Percentiles rank a stretch among this genome's conserved stretches.
These are phyloP conservation scores for Seriola rivoliana DNA, from an alignment of 2,113 vertebrate species.

Conservation along the genomic window DNA sequence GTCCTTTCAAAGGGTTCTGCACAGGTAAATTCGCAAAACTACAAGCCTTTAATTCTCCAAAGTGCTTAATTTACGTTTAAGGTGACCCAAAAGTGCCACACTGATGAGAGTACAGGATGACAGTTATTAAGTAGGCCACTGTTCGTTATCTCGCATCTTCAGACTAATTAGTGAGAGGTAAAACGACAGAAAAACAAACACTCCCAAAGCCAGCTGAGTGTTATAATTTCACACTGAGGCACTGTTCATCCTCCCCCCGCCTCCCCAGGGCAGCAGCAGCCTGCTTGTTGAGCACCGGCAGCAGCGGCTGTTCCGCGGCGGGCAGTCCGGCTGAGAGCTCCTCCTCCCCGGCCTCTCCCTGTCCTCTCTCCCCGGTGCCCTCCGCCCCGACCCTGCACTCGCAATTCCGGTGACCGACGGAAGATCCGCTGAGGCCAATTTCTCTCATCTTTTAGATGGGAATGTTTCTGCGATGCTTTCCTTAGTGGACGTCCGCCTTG, in stretches of 20 bases:
- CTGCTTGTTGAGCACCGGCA: constrained; percentile 70
- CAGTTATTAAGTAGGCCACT: constrained; percentile 73
- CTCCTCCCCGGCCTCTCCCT: constrained; percentile 74
- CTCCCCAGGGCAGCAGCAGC: constrained; percentile 71
- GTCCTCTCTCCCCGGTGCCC: constrained; percentile 74
- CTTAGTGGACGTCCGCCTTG: constrained; percentile 60
- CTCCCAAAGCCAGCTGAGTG: constrained; percentile 68
- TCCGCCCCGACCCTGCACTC: constrained; percentile 73
- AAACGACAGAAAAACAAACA: constrained; percentile 47
- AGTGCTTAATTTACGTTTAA: constrained; percentile 69
- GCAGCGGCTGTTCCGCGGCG: constrained; percentile 77
- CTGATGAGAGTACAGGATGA: constrained; percentile 38
- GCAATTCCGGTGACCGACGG: constrained; percentile 75
- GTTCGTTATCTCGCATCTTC: constrained; percentile 69
- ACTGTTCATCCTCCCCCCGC: constrained; percentile 72
- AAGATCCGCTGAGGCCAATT: constrained; percentile 74
- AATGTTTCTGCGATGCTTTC: constrained; percentile 66
- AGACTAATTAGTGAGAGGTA: constrained; percentile 69
- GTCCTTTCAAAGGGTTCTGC: constrained; percentile 45
- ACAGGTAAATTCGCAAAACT: constrained; percentile 50
- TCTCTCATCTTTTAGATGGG: constrained; percentile 84
- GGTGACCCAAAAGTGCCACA: constrained; percentile 75
- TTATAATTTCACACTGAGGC: constrained; percentile 75
- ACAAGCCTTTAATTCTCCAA: constrained; percentile 51
- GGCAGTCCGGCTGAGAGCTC: constrained; percentile 74